phyloP scores from a whole-genome alignment of 1,140 invertebrate genomes.

The Tetraneura akinire region DNA sequence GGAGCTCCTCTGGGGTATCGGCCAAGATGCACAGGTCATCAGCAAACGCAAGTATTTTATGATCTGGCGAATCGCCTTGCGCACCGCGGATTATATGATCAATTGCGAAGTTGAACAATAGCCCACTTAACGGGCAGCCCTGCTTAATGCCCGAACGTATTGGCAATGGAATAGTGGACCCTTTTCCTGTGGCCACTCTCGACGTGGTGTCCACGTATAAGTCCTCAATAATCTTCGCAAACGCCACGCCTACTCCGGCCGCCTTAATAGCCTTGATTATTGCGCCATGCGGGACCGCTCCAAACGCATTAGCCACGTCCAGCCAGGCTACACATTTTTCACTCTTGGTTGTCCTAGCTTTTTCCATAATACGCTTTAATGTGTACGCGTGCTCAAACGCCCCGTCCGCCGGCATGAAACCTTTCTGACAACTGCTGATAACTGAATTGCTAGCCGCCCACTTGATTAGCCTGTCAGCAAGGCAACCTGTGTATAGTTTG shows the following conservation, averaged over 20 bases:
- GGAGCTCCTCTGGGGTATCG: accelerated
- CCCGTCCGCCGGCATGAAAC: slow-evolving; percentile 40
- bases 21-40: neutral
- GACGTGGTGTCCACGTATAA: neutral
- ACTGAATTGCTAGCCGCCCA: slow-evolving; percentile 22
- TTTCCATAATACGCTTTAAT: neutral
- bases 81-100: neutral
- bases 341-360: neutral
- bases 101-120: neutral
- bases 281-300: neutral
- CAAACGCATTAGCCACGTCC: neutral
- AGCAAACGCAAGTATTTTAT: neutral
- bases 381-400: slow-evolving; percentile 1
- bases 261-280: too few species aligned
- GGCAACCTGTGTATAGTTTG: slow-evolving; percentile 57
- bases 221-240: neutral
- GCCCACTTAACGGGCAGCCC: neutral
- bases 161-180: too few species aligned
- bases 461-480: slow-evolving; percentile 35
- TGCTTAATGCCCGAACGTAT: neutral
- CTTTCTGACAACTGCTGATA: slow-evolving; percentile 52
- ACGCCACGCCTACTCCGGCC: too few species aligned
- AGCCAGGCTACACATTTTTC: slow-evolving; percentile 16
- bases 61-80: neutral
- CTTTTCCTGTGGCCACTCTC: neutral